Evolutionary conservation across 2,113 vertebrate genomes (phyloP).

Genomic region (Microcebus ravelobensis): DNA sequence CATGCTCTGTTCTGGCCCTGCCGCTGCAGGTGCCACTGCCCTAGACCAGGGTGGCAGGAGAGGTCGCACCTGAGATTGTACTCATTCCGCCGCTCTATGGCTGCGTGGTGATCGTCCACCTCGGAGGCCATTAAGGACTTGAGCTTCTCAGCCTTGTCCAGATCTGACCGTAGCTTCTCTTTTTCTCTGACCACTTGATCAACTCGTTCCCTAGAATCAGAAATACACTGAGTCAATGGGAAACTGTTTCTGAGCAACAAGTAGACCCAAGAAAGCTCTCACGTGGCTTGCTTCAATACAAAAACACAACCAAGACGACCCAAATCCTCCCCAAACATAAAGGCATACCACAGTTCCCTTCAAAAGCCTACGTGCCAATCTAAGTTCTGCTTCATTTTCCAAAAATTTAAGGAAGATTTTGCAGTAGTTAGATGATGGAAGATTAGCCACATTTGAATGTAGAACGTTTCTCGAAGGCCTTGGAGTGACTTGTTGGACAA

Average conservation of each 20-base stretch:
- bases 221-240: neutral
- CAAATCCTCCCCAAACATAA: neutral
- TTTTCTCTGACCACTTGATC: conserved; percentile 94
- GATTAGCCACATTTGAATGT: neutral
- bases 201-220: conserved; percentile 87
- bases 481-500: neutral
- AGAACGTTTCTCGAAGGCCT: neutral
- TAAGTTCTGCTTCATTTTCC: neutral
- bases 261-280: neutral
- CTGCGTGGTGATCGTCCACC: conserved; percentile 94
- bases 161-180: conserved; percentile 91
- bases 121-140: conserved; percentile 94
- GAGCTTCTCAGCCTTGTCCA: conserved; percentile 95
- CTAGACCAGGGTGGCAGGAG: neutral
- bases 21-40: neutral
- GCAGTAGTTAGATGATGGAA: neutral
- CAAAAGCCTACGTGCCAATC: neutral
- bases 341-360: neutral
- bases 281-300: conserved; percentile 15
- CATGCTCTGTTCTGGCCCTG: neutral
- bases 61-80: conserved; percentile 90
- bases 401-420: neutral
- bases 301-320: conserved; percentile 57
- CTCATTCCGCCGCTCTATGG: conserved; percentile 92
- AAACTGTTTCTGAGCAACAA: neutral